Percentiles rank a stretch among this genome's conserved stretches.
Evolutionary conservation across 2,113 vertebrate genomes (phyloP).

Genomic region (Perca schrenkii): DNA sequence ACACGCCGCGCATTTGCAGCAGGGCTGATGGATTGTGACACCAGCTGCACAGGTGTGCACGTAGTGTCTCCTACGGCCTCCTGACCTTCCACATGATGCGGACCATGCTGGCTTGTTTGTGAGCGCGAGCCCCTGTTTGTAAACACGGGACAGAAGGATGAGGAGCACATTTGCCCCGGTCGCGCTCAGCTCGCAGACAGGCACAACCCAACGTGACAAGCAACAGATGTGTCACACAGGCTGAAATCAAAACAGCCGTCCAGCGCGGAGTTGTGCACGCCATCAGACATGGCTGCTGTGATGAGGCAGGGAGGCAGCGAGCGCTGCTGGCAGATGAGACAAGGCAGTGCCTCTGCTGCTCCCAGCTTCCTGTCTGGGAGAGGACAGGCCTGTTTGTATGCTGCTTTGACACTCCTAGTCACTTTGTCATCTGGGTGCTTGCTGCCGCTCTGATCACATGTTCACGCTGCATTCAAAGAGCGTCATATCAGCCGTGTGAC

Average conservation of each 20-base stretch:
- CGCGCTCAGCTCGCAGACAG: slow-evolving; percentile 48
- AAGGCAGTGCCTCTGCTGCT: slow-evolving; percentile 72
- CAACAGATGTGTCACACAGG: slow-evolving; percentile 82
- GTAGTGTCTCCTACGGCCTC: slow-evolving; percentile 13
- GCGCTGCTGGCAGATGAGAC: slow-evolving; percentile 73
- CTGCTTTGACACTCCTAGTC: slow-evolving; percentile 75
- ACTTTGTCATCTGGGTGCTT: slow-evolving; percentile 71
- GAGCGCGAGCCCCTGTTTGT: slow-evolving; percentile 62
- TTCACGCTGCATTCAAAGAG: slow-evolving; percentile 71
- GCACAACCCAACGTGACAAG: slow-evolving; percentile 77
- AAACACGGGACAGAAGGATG: slow-evolving; percentile 59
- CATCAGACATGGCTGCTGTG: slow-evolving; percentile 68
- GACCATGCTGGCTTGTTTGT: slow-evolving; percentile 48
- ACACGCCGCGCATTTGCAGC: background rate
- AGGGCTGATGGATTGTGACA: slow-evolving; percentile 46
- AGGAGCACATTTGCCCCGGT: slow-evolving; percentile 45
- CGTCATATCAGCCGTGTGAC: slow-evolving; percentile 73
- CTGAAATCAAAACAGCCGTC: slow-evolving; percentile 77
- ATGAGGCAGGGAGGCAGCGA: slow-evolving; percentile 55
- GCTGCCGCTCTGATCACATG: slow-evolving; percentile 72
- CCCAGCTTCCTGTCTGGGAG: slow-evolving; percentile 75
- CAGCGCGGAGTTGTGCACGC: slow-evolving; percentile 47
- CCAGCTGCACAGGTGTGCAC: slow-evolving; percentile 44
- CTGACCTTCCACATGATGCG: slow-evolving; percentile 38
- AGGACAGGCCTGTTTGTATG: slow-evolving; percentile 73